Evolutionary conservation across 2,888 invertebrate species (phyloP), one percentile per base, ranked within the genome.

Genomic region (Aelia acuminata): DNA sequence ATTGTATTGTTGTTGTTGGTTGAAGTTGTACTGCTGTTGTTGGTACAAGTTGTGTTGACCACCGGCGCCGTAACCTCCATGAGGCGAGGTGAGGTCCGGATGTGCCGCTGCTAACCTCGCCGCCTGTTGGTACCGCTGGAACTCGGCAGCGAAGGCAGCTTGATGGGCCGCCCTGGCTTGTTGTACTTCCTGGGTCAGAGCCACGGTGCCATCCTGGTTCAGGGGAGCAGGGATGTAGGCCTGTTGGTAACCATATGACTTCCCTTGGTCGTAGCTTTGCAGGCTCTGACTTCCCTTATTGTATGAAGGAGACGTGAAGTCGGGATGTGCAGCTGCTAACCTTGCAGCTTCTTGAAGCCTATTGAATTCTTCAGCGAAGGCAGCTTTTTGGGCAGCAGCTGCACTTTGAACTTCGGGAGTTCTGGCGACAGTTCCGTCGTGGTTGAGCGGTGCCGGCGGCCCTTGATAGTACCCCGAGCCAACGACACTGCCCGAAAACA

Each of bases 171-270:
- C 91, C 90, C 92, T 92, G 80, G 93, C 93, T n/a, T 92, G 92
- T 0, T 91, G 92, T 11, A 93, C 93, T 91, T 93, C 93, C 15
- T 93, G 92, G 0, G 93, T 93, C 89, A 94, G 93, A 57, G 86
- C 86, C 43, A 92, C 92, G 84, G 91, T 91, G 89, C 90, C 89
- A 63, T 91, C 91, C 18, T 90, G 89, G 31, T 86, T 87, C 80
- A 63, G 84, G 18, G 63, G 63, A 35, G 63, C 63, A 5, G 63
- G 63, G 20, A 8, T 70, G 8, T 70, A 70, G 5, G 22, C 15
- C 8, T 70, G 63, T 18, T 31, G 63, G 20, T 35, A 70, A 70
- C 8, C 35, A 35, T 35, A 35, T 18, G 63, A 31, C 5, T 70
- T 26, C 15, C 26, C 63, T 70, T 70, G 63, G 8, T 35, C 20